Evolutionary conservation across 2,888 invertebrate genomes (phyloP), one percentile per base, ranked within the genome.

Genomic region (Hypena proboscidalis): DNA sequence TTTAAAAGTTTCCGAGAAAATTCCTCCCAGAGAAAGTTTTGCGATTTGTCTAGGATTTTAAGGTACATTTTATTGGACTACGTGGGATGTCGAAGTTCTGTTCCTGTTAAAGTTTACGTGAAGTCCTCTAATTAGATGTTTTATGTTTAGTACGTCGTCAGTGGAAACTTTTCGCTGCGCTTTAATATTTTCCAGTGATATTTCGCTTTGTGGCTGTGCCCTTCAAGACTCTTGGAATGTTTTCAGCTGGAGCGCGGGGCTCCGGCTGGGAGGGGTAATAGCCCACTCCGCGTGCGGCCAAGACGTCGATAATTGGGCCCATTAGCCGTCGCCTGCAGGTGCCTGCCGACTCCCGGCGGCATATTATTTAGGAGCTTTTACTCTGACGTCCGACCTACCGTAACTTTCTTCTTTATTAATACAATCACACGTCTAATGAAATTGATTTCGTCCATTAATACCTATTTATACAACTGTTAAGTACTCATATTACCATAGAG

Each of bases 291-390:
- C 62, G 75, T 70, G 74, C 65, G 74, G 73, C 74, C 66, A 74
- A 74, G 68, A 75, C 74, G 69, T 70, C 80, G 78, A 83, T 88
- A 88, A 89, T 87, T 86, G 83, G 74, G 56, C 70, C 84, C 81
- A 87, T 87, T 86, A 87, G 75, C 59, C 70, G 74, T 60, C 71
- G 71, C 70, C 74, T 77, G 75, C 83, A 85, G 81, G 83, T 82
- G 78, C 77, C 74, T 63, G 38, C 10, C 34, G 37, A 47, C 41
- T 52, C 62, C 50, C 59, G 60, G 58, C 70, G 70, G 72, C 76
- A 74, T 77, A 73, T 77, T 77, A 78, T 78, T 77, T 76, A 74
- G 74, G 69, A 70, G 65, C 63, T 58, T 61, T 55, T 54, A 55
- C 40, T 33, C 34, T 55, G 54, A 52, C 54, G 39, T 36, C 15